These are phyloP conservation scores for Entomobrya multifasciata DNA, from an alignment of 2,888 invertebrate species.

Conservation along the genomic window DNA sequence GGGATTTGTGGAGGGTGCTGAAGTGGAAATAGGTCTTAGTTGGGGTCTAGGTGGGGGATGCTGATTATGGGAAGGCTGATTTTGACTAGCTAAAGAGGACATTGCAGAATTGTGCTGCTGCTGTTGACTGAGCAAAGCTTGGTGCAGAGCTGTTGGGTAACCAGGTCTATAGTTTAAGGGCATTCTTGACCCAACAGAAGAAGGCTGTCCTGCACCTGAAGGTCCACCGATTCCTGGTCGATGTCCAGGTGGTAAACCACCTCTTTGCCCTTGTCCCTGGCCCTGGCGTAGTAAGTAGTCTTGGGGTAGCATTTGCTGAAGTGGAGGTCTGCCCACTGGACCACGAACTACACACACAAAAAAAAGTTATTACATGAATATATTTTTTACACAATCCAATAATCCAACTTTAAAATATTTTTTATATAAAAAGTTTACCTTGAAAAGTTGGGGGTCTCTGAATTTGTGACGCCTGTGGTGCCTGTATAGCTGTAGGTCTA, in stretches of 20 bases:
- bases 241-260: background rate
- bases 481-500: too few species aligned
- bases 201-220: too few species aligned
- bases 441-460: background rate
- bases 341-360: background rate
- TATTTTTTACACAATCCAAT: too few species aligned
- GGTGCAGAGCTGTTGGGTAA: slow-evolving; percentile 69
- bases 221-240: background rate
- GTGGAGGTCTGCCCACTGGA: background rate
- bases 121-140: slow-evolving; percentile 57
- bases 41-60: slow-evolving; percentile 49
- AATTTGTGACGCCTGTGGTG: background rate
- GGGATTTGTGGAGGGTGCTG: background rate
- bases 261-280: too few species aligned
- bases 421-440: slow-evolving; percentile 6
- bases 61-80: too few species aligned
- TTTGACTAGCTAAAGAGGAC: background rate
- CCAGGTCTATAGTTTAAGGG: slow-evolving; percentile 2
- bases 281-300: background rate
- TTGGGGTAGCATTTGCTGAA: background rate
- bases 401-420: background rate
- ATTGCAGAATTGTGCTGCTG: too few species aligned
- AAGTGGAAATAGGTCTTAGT: slow-evolving; percentile 53
- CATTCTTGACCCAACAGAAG: slow-evolving; percentile 24
- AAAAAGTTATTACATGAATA: background rate